These are phyloP conservation scores for Stichodactyla helianthus DNA, from an alignment of 64 coral and sea anemone species.

Conservation along the genomic window DNA sequence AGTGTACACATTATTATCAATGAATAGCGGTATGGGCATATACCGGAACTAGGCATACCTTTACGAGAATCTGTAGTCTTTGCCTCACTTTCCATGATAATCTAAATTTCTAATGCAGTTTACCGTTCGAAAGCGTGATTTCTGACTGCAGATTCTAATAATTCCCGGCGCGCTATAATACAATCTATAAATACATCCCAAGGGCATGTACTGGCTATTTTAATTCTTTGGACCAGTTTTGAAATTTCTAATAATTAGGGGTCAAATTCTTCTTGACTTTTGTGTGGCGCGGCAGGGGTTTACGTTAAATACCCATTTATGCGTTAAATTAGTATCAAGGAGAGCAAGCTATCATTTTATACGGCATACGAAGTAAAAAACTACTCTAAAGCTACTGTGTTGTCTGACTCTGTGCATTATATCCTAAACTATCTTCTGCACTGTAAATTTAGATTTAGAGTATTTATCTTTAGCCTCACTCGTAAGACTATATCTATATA, in stretches of 20 bases:
- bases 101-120: background rate
- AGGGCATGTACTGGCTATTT: background rate
- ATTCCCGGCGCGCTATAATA: background rate
- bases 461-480: too few relatives aligned
- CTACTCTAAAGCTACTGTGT: background rate
- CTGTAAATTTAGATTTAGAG: too few relatives aligned
- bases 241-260: background rate
- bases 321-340: background rate
- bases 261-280: background rate
- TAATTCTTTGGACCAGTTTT: background rate
- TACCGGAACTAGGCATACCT: background rate
- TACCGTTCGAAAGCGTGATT: too few relatives aligned
- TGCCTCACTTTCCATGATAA: background rate
- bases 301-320: background rate
- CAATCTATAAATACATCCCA: background rate
- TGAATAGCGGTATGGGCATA: too few relatives aligned
- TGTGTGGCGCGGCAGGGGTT: background rate
- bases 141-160: background rate
- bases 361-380: background rate
- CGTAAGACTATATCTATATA: too few relatives aligned
- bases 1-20: background rate
- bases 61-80: background rate
- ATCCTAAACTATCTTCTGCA: too few relatives aligned
- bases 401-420: too few relatives aligned
- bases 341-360: background rate